Conservation (phyloP, 2,113 vertebrate species). For the Chiloscyllium plagiosum region DNA sequence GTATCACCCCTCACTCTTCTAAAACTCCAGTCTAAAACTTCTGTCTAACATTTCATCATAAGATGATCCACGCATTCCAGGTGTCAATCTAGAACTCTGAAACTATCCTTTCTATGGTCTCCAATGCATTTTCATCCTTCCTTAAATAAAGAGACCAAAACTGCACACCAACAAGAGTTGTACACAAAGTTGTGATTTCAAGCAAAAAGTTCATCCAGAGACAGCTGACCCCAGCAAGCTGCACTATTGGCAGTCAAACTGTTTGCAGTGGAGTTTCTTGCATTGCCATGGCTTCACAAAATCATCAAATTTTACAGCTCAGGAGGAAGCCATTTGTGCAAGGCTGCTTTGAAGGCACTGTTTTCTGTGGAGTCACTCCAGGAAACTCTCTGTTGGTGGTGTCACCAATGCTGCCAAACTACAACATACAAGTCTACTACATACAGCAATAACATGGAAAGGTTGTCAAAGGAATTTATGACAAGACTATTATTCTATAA, state of each 20-base stretch:
- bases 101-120: too few relatives aligned
- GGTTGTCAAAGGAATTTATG: background rate
- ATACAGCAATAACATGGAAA: background rate
- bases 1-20: too few relatives aligned
- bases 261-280: background rate
- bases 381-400: background rate
- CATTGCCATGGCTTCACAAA: background rate
- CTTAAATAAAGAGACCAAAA: too few relatives aligned
- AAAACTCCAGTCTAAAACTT: too few relatives aligned
- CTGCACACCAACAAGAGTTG: background rate
- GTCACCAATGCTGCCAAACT: background rate
- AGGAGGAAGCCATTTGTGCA: background rate
- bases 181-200: background rate
- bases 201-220: background rate
- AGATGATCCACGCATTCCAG: too few relatives aligned
- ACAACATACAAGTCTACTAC: background rate
- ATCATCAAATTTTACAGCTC: background rate
- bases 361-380: background rate
- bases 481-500: background rate
- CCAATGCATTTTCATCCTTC: too few relatives aligned
- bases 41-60: too few relatives aligned
- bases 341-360: background rate
- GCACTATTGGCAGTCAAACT: background rate
- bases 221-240: background rate
- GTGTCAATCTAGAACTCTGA: too few relatives aligned